Conservation (phyloP, 2,888 invertebrate species). For the Cheiracanthium punctorium region DNA sequence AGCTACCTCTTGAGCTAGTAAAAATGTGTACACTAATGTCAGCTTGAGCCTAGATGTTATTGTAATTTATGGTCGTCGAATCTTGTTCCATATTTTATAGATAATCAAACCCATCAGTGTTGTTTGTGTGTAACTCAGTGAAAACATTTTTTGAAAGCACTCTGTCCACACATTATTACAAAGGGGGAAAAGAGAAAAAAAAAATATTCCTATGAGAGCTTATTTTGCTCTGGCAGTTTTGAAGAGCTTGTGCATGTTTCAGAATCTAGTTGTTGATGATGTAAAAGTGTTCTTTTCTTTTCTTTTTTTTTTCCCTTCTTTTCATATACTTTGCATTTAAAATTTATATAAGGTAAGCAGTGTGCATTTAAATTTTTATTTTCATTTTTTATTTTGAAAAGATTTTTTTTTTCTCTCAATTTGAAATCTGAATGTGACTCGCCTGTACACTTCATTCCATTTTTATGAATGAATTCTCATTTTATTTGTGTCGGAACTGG, state of each 20-base stretch:
- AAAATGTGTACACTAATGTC: slow-evolving; percentile 26
- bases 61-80: slow-evolving; percentile 55
- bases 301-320: slow-evolving; percentile 4
- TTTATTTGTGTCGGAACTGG: not conserved
- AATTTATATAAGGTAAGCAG: not conserved
- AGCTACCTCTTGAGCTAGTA: slow-evolving; percentile 40
- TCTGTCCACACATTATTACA: slow-evolving; percentile 68
- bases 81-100: slow-evolving; percentile 69
- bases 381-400: no score
- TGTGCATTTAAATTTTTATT: slow-evolving; percentile 24
- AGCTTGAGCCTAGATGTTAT: slow-evolving; percentile 45
- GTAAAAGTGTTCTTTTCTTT: slow-evolving; percentile 31
- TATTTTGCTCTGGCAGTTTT: slow-evolving; percentile 66
- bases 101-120: slow-evolving; percentile 70
- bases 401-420: no score
- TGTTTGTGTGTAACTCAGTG: slow-evolving; percentile 56
- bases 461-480: no score
- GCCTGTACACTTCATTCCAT: not conserved
- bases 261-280: slow-evolving; percentile 64
- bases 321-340: slow-evolving; percentile 11
- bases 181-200: slow-evolving; percentile 45
- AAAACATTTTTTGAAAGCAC: slow-evolving; percentile 54
- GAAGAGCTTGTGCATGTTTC: slow-evolving; percentile 70
- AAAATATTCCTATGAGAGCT: slow-evolving; percentile 69
- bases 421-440: not conserved